Evolutionary conservation across 1,140 invertebrate genomes (phyloP).

Genomic region (Apis cerana): DNA sequence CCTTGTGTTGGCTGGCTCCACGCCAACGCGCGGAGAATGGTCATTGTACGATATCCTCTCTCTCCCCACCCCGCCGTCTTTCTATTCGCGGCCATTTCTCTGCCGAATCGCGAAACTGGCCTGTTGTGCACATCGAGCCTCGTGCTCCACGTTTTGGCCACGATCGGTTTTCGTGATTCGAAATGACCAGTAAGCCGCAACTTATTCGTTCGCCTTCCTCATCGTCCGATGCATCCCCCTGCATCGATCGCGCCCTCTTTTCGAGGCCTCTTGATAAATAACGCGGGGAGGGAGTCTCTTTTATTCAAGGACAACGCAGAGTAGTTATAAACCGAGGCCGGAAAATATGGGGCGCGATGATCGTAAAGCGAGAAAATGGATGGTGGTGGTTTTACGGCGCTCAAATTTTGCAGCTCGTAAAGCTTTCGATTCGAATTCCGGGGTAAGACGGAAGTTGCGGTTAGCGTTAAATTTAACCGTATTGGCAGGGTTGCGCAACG

Average conservation of each 20-base stretch:
- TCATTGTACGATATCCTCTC: constrained; percentile 64
- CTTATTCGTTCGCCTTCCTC: too few species aligned
- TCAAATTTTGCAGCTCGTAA: constrained; percentile 52
- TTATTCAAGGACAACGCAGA: constrained; percentile 14
- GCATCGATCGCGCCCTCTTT: too few species aligned
- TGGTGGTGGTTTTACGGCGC: constrained; percentile 23
- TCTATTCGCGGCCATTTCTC: constrained; percentile 42
- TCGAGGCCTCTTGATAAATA: background rate
- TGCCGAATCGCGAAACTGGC: background rate
- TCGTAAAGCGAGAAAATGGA: constrained; percentile 38
- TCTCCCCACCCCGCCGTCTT: background rate
- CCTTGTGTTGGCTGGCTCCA: constrained; percentile 73
- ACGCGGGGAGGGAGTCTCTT: background rate
- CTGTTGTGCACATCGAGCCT: too few species aligned
- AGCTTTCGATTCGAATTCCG: constrained; percentile 50
- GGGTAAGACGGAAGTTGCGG: constrained; percentile 3
- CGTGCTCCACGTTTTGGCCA: background rate
- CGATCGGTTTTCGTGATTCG: background rate
- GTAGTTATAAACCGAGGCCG: background rate
- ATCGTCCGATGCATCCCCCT: too few species aligned
- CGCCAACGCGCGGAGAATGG: constrained; percentile 71
- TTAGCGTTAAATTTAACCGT: constrained; percentile 62
- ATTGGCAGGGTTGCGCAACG: too few species aligned
- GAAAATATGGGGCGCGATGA: constrained; percentile 29
- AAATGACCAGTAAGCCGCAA: too few species aligned